These are phyloP conservation scores for Aptenodytes patagonicus DNA, from an alignment of 2,113 vertebrate species.

Conservation along the genomic window DNA sequence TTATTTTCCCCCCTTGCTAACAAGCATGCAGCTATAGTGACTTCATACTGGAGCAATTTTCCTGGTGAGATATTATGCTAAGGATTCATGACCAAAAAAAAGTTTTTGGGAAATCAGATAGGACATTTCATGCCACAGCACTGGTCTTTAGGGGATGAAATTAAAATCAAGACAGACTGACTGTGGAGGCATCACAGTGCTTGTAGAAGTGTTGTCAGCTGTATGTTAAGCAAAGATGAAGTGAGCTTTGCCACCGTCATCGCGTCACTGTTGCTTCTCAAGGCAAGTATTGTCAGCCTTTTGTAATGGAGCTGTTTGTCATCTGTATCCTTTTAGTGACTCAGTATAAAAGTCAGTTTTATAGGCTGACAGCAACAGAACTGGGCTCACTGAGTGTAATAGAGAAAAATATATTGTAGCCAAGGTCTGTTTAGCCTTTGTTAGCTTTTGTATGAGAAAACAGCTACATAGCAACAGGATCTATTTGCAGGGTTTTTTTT, in stretches of 20 bases:
- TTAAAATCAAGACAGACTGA: not conserved
- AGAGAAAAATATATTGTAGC: not conserved
- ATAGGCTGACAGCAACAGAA: not conserved
- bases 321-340: not conserved
- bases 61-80: not conserved
- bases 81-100: not conserved
- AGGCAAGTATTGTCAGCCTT: not conserved
- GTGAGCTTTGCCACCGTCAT: not conserved
- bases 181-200: not conserved
- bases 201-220: not conserved
- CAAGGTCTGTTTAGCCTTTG: not conserved
- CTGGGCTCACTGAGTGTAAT: not conserved
- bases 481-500: not conserved
- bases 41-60: not conserved
- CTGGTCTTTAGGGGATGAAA: not conserved
- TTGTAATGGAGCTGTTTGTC: not conserved
- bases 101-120: not conserved
- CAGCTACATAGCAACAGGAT: not conserved
- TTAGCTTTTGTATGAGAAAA: not conserved
- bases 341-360: not conserved
- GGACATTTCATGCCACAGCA: not conserved
- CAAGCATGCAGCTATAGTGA: not conserved
- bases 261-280: not conserved
- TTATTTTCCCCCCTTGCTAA: fast-evolving
- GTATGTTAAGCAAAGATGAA: not conserved